A percentile compares a stretch with the other conserved stretches of the same genome.
These are phyloP conservation scores for Rhamnusium bicolor DNA, from an alignment of 2,888 invertebrate genomes.

Conservation along the genomic window DNA sequence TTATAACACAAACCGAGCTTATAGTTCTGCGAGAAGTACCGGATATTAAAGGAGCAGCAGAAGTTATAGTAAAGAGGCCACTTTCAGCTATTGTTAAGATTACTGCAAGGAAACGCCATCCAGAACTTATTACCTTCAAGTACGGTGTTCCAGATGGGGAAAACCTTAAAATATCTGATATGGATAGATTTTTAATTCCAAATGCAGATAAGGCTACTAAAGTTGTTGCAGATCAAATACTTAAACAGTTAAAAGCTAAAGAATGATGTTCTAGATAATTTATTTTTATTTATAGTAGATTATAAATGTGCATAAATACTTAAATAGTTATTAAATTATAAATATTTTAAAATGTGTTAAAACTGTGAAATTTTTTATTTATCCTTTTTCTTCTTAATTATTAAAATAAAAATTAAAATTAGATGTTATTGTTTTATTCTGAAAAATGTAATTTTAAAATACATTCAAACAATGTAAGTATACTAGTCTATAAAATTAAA, in stretches of 20 bases:
- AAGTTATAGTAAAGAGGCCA: slow-evolving; percentile 89
- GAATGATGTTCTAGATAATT: slow-evolving; percentile 52
- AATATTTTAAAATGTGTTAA: slow-evolving; percentile 45
- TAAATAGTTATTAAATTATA: slow-evolving; percentile 39
- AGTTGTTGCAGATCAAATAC: slow-evolving; percentile 91
- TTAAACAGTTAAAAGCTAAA: slow-evolving; percentile 74
- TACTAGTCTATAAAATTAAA: slow-evolving; percentile 10
- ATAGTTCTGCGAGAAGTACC: slow-evolving; percentile 87
- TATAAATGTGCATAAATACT: slow-evolving; percentile 40
- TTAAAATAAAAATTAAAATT: slow-evolving; percentile 11
- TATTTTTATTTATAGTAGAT: slow-evolving; percentile 36
- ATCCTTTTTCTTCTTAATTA: not conserved
- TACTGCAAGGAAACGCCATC: slow-evolving; percentile 95
- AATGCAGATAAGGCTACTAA: slow-evolving; percentile 93
- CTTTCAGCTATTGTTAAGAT: slow-evolving; percentile 96
- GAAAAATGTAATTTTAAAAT: slow-evolving; percentile 15
- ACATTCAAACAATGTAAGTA: slow-evolving; percentile 6
- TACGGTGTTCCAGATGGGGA: slow-evolving; percentile 91
- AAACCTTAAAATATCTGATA: slow-evolving; percentile 86
- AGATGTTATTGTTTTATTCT: slow-evolving; percentile 28
- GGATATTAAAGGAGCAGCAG: slow-evolving; percentile 84
- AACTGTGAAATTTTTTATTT: slow-evolving; percentile 31
- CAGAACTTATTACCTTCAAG: slow-evolving; percentile 97
- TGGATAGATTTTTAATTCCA: slow-evolving; percentile 94
- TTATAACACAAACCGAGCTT: slow-evolving; percentile 89